Evolutionary conservation across 2,888 invertebrate genomes (phyloP).

Genomic region (Oconnorella tubifera): DNA sequence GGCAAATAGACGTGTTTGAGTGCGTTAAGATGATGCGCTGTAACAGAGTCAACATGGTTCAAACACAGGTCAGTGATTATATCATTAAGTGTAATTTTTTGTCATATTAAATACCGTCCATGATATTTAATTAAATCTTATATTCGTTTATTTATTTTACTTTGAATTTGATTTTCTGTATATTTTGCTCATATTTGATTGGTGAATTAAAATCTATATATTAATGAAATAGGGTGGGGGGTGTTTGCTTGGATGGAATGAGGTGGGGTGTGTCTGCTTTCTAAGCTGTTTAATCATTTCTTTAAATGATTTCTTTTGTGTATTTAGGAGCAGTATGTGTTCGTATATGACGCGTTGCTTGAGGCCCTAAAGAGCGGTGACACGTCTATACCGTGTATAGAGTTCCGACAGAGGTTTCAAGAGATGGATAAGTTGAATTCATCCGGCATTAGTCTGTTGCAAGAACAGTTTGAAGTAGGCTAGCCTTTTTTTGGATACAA

Average conservation of each 20-base stretch:
- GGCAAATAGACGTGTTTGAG: slow-evolving; percentile 46
- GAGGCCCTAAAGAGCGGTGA: slow-evolving; percentile 37
- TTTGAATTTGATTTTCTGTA: too few species aligned
- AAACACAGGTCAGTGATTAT: slow-evolving; percentile 39
- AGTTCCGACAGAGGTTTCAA: slow-evolving; percentile 29
- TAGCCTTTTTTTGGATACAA: too few species aligned
- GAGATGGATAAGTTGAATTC: neutral
- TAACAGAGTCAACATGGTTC: slow-evolving; percentile 55
- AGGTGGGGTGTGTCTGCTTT: too few species aligned
- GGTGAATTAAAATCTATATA: too few species aligned
- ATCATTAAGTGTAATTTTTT: too few species aligned
- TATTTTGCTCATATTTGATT: too few species aligned
- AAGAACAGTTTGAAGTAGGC: neutral
- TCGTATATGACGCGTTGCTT: slow-evolving; percentile 37
- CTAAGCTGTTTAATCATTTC: neutral
- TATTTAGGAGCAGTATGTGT: slow-evolving; percentile 36
- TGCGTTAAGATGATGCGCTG: slow-evolving; percentile 50
- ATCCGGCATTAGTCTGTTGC: neutral
- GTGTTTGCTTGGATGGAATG: too few species aligned
- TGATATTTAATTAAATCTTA: too few species aligned
- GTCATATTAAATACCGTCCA: neutral
- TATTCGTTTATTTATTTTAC: too few species aligned
- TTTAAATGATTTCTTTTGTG: neutral
- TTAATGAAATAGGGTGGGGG: too few species aligned
- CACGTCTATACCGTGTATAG: slow-evolving; percentile 35